A percentile compares a stretch with the other conserved stretches of the same genome.
These are phyloP conservation scores for Volucella zonaria DNA, from an alignment of 2,888 invertebrate genomes.

Conservation along the genomic window DNA sequence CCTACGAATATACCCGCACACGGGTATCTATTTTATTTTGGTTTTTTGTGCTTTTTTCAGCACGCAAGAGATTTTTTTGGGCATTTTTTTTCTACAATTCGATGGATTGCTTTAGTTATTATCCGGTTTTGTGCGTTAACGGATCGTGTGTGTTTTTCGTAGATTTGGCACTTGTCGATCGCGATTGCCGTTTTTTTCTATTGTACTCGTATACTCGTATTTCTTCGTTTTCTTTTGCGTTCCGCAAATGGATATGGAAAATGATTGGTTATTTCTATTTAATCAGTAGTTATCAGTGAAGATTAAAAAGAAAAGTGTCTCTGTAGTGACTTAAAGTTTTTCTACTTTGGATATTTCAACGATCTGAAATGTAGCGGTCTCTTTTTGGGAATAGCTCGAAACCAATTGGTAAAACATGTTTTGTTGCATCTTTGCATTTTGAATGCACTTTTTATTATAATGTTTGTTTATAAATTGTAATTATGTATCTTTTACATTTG, in stretches of 20 bases:
- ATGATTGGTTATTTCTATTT: background rate
- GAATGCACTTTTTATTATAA: constrained; percentile 37
- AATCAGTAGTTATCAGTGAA: background rate
- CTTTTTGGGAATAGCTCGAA: background rate
- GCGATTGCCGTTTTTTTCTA: constrained; percentile 20
- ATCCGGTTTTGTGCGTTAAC: constrained; percentile 70
- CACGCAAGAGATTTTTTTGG: constrained; percentile 61
- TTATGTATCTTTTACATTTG: constrained; percentile 13
- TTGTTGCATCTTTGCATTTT: background rate
- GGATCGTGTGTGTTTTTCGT: constrained; percentile 48
- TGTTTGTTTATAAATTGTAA: constrained; percentile 22
- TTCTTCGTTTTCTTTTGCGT: background rate
- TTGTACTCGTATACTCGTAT: too few species aligned
- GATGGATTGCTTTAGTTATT: constrained; percentile 70
- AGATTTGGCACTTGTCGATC: constrained; percentile 9
- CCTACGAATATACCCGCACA: constrained; percentile 8
- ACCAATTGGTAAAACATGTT: constrained; percentile 21
- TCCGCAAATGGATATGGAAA: background rate
- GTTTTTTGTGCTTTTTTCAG: constrained; percentile 57
- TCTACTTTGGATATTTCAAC: too few species aligned
- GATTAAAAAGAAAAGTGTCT: background rate
- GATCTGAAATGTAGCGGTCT: too few species aligned
- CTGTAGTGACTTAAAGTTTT: background rate
- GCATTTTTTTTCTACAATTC: constrained; percentile 50
- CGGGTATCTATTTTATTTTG: constrained; percentile 50